Percentiles rank a stretch among this genome's conserved stretches.
Evolutionary conservation across 1,140 invertebrate species (phyloP).

Genomic region (Hydropsyche tenuis): DNA sequence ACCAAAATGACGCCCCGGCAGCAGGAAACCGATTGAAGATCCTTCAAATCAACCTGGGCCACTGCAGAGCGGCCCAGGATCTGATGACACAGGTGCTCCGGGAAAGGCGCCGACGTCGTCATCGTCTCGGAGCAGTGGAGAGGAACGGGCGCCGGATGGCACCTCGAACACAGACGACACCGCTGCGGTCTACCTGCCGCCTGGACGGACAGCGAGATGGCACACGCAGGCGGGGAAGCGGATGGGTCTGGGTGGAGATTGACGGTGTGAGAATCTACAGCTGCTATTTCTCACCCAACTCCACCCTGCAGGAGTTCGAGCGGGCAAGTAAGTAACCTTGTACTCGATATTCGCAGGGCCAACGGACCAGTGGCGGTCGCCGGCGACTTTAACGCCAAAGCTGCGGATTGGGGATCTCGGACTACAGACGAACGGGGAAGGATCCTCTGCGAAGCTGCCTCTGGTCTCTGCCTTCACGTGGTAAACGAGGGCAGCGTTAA

Average conservation of each 20-base stretch:
- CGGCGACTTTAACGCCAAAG: neutral
- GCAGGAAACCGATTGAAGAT: too few relatives aligned
- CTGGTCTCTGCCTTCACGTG: neutral
- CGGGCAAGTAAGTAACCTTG: neutral
- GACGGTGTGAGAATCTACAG: neutral
- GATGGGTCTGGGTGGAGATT: neutral
- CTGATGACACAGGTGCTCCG: too few relatives aligned
- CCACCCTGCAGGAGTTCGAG: neutral
- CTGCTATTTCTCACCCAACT: conserved; percentile 8
- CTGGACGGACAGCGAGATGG: too few relatives aligned
- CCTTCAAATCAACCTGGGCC: too few relatives aligned
- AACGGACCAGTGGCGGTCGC: neutral
- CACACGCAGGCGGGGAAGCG: too few relatives aligned
- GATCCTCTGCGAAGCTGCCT: neutral
- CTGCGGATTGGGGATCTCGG: neutral
- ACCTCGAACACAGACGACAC: too few relatives aligned
- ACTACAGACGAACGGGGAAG: neutral
- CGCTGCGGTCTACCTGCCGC: too few relatives aligned
- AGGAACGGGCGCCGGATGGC: too few relatives aligned
- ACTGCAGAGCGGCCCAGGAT: too few relatives aligned
- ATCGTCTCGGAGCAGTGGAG: too few relatives aligned
- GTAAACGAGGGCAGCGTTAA: neutral
- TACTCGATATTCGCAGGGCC: neutral
- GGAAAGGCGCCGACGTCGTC: too few relatives aligned
- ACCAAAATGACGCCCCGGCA: too few relatives aligned